A percentile compares a stretch with the other conserved stretches of the same genome.
Evolutionary conservation across 2,888 invertebrate genomes (phyloP).

Genomic region (Orthosia cruda): DNA sequence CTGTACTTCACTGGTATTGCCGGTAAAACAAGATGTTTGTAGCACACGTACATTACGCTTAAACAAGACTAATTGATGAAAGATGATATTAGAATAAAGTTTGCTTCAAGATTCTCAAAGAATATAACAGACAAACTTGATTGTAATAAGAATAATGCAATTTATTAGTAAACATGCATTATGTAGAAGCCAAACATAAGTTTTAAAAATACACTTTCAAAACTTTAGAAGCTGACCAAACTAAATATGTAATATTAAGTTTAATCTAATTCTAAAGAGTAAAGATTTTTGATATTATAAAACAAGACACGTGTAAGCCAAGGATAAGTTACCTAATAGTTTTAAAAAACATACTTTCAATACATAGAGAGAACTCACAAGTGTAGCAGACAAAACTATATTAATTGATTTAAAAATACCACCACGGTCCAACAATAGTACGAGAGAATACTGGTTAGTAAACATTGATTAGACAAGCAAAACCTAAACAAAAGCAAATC

Average conservation of each 20-base stretch:
- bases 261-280: neutral
- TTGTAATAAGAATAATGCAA: too few species aligned
- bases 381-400: neutral
- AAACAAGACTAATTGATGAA: neutral
- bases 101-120: neutral
- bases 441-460: slow-evolving; percentile 2
- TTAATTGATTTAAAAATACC: slow-evolving; percentile 22
- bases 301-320: neutral
- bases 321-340: neutral
- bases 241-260: neutral
- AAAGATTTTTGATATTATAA: too few species aligned
- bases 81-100: neutral
- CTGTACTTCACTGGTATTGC: neutral
- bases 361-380: neutral
- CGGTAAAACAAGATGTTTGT: slow-evolving; percentile 13
- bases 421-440: neutral
- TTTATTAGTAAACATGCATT: too few species aligned
- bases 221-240: neutral
- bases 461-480: slow-evolving; percentile 48
- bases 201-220: neutral
- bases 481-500: slow-evolving; percentile 45
- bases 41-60: neutral
- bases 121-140: neutral
- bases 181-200: neutral
- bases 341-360: neutral